phyloP scores from a whole-genome alignment of 2,888 invertebrate species.

The Synanthedon andrenaeformis region DNA sequence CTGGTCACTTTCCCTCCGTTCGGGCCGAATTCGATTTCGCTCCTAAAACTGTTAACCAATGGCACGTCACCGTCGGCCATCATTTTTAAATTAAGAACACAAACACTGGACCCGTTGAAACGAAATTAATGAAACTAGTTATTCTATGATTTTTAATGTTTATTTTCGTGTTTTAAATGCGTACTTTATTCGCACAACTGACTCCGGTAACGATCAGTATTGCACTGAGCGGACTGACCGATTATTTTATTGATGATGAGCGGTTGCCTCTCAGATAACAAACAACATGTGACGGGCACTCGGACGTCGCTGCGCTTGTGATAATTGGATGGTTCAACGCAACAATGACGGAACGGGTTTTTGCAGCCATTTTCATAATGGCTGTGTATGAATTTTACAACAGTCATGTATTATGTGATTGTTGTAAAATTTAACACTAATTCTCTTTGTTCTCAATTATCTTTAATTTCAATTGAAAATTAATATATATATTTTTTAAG shows the following conservation, averaged over 20 bases:
- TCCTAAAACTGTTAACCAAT: constrained; percentile 53
- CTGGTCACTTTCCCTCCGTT: constrained; percentile 53
- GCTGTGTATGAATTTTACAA: background rate
- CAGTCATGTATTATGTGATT: background rate
- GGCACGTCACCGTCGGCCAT: constrained; percentile 64
- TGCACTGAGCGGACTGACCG: constrained; percentile 37
- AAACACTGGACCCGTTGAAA: background rate
- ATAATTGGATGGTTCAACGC: constrained; percentile 52
- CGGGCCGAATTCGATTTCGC: constrained; percentile 50
- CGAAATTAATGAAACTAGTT: background rate
- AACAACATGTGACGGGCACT: constrained; percentile 43
- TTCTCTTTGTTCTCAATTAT: too few species aligned
- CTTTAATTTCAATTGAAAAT: too few species aligned
- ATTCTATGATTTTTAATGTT: background rate
- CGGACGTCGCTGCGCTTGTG: constrained; percentile 39
- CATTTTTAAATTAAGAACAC: constrained; percentile 15
- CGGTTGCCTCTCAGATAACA: constrained; percentile 39
- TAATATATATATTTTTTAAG: too few species aligned
- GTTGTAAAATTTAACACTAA: background rate
- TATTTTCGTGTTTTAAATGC: background rate
- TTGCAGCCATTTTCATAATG: background rate
- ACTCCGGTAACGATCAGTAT: constrained; percentile 28
- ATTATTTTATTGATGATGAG: constrained; percentile 60
- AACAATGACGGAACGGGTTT: constrained; percentile 4
- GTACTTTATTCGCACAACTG: constrained; percentile 11